Evolutionary conservation across 2,113 vertebrate genomes (phyloP).

Genomic region (Rhinolophus sinicus): DNA sequence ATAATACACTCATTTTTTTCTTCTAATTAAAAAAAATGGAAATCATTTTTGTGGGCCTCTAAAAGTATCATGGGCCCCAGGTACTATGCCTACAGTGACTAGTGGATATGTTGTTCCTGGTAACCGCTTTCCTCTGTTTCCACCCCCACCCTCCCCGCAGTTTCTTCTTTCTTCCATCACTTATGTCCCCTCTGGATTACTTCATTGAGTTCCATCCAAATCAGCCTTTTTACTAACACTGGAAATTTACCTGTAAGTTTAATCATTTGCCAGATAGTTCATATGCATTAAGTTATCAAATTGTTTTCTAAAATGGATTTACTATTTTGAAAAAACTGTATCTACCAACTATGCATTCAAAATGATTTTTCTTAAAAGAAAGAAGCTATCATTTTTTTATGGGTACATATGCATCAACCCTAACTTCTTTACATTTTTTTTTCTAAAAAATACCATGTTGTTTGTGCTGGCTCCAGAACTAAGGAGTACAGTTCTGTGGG

Average conservation of each 20-base stretch:
- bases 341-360: background rate
- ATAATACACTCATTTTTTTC: background rate
- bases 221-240: background rate
- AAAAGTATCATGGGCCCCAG: background rate
- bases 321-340: background rate
- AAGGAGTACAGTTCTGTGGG: background rate
- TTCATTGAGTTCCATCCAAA: slow-evolving; percentile 26
- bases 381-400: background rate
- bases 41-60: background rate
- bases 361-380: background rate
- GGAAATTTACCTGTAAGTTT: background rate
- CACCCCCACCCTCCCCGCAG: background rate
- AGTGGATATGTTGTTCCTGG: background rate
- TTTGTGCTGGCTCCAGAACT: background rate
- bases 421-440: background rate
- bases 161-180: background rate
- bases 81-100: background rate
- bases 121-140: background rate
- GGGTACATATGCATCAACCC: background rate
- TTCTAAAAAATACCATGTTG: background rate
- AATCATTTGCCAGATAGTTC: slow-evolving; percentile 36
- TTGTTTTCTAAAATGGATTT: slow-evolving; percentile 13
- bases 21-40: background rate
- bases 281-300: background rate
- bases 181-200: background rate